Evolutionary conservation across 2,113 vertebrate species (phyloP).

Genomic region (Geothlypis trichas): DNA sequence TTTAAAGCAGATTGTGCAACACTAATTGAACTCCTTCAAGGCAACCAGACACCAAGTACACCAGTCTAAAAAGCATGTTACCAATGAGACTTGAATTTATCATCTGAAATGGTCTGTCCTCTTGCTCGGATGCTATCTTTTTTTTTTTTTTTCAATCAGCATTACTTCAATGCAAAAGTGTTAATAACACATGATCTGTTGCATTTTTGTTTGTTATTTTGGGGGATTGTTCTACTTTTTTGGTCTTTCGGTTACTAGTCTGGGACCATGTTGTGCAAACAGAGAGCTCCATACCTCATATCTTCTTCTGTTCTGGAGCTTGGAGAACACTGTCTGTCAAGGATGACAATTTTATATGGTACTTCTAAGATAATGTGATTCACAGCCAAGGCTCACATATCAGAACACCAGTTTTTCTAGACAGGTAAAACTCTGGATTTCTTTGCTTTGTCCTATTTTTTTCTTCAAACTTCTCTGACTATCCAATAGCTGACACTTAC

Average conservation of each 20-base stretch:
- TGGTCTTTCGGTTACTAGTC: background rate
- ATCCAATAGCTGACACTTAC: background rate
- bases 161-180: background rate
- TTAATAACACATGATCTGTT: background rate
- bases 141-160: background rate
- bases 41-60: background rate
- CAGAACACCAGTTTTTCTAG: background rate
- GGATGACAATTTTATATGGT: background rate
- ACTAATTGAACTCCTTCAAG: background rate
- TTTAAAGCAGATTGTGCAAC: background rate
- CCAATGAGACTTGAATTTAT: background rate
- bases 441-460: background rate
- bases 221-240: background rate
- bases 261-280: background rate
- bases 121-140: background rate
- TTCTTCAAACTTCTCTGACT: background rate
- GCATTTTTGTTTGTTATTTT: background rate
- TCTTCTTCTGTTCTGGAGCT: background rate
- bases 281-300: background rate
- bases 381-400: background rate
- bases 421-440: background rate
- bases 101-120: background rate
- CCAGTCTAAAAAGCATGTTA: background rate
- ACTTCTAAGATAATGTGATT: background rate
- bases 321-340: background rate